Base-by-base conservation (phyloP, 1,140 invertebrate species). In the Pararge aegeria region DNA sequence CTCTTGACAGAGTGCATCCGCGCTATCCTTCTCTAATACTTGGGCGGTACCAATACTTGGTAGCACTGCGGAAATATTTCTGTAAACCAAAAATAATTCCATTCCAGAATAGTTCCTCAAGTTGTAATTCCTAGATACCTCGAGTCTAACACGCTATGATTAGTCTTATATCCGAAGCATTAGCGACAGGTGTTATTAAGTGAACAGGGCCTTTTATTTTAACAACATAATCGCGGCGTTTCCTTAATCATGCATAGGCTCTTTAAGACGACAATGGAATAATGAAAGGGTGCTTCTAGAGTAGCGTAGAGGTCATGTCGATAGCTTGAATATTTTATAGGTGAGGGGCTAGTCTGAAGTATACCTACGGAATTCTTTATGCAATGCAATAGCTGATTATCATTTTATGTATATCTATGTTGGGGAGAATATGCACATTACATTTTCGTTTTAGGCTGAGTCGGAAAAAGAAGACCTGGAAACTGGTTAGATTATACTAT, bases 141-240 rank as follows among this genome's bases (percentile, higher is more conserved):
- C 52, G 50, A 61, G 61, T 55, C 48, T 38, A 53, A 53, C 54
- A 56, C 24, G 24, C 52, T 63, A 53, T 63, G 56, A 63, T 61
- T 71, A 61, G 42, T 16, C 42, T 3, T 20, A 12, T 46, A 7
- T 46, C 10, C 46, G 44, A 59, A 37, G 24, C 19, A 51, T 57
- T 57, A 57, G 20, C 44, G 15, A 42, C 24, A 12, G 42, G 18
- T 46, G 21, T 16, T 52, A 59, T 59, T 52, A 59, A 59, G 38
- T 20, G 42, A n/a, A 20, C 42, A 20, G 10, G 20, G 56, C 21
- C 44, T 51, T 49, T 37, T 51, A 40, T 64, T 66, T 61, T 66
- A 61, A 64, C 60, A 46, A 57, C 58, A 61, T 61, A 63, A 67
- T 68, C 64, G 61, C 56, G 55, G 42, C 54, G 67, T 73, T 60